These are phyloP conservation scores for Helicoverpa armigera DNA, from an alignment of 1,140 invertebrate species.

Conservation along the genomic window DNA sequence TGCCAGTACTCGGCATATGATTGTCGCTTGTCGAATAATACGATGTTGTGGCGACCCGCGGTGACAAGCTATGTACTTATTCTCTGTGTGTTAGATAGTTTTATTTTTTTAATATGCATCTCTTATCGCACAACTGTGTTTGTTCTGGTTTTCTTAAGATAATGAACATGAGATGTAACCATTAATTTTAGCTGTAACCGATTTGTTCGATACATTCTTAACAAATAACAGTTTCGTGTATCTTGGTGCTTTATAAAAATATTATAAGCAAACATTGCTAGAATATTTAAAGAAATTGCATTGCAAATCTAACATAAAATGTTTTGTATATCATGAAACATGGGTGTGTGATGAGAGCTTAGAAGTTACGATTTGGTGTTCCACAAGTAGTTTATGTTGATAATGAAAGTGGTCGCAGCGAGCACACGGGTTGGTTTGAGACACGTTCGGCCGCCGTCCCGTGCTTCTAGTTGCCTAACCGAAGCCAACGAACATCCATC, in stretches of 20 bases:
- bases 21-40: constrained; percentile 76
- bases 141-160: background rate
- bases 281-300: background rate
- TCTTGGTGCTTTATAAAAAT: background rate
- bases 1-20: constrained; percentile 70
- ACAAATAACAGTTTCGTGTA: background rate
- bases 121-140: constrained; percentile 60
- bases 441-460: constrained; percentile 75
- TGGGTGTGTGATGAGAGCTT: constrained; percentile 59
- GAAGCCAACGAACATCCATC: constrained; percentile 61
- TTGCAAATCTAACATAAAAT: background rate
- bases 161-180: background rate
- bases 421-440: constrained; percentile 76
- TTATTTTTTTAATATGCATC: constrained; percentile 55
- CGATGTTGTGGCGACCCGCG: constrained; percentile 65
- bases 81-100: constrained; percentile 67
- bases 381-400: constrained; percentile 65
- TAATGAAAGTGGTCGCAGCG: constrained; percentile 63
- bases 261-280: background rate
- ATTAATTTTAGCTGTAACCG: background rate
- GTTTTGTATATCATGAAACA: constrained; percentile 43
- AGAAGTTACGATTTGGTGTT: constrained; percentile 61
- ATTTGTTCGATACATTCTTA: background rate
- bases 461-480: constrained; percentile 86
- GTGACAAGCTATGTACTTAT: constrained; percentile 68